These are phyloP conservation scores for Orthosia incerta DNA, from an alignment of 2,888 invertebrate species.

Conservation along the genomic window DNA sequence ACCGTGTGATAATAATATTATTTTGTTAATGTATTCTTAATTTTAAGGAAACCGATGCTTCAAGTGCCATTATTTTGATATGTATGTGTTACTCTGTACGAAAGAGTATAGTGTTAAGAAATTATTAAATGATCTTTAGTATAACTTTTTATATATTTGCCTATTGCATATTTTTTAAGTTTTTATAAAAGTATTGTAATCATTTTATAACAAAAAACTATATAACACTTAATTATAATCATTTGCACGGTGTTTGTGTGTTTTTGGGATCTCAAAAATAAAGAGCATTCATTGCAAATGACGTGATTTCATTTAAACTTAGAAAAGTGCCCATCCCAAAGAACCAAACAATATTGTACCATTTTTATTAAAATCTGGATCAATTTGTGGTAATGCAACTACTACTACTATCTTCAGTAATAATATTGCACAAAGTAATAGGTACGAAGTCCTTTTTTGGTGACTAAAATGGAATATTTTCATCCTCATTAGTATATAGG, in stretches of 20 bases:
- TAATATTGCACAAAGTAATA: conserved; percentile 1
- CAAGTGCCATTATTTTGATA: conserved; percentile 85
- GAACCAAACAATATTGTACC: not conserved
- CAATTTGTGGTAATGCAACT: not conserved
- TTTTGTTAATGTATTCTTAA: conserved; percentile 62
- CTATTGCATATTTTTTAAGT: conserved; percentile 66
- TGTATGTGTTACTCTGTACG: conserved; percentile 62
- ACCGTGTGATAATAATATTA: conserved; percentile 72
- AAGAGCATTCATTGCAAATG: conserved; percentile 84
- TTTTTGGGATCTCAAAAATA: conserved; percentile 91
- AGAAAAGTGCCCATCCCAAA: not conserved
- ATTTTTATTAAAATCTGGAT: not conserved
- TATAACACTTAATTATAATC: conserved; percentile 68
- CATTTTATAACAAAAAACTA: conserved; percentile 60
- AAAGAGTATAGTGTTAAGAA: conserved; percentile 71
- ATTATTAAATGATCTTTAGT: conserved; percentile 57
- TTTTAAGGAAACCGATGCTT: conserved; percentile 84
- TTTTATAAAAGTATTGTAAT: conserved; percentile 68
- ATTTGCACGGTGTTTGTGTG: conserved; percentile 89
- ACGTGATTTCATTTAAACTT: conserved; percentile 55
- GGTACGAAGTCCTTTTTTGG: too few relatives aligned
- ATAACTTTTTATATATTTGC: conserved; percentile 66
- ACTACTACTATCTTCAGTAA: not conserved
- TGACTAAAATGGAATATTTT: too few relatives aligned
- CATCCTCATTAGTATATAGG: too few relatives aligned